A percentile compares a stretch with the other conserved stretches of the same genome.
phyloP scores from a whole-genome alignment of 1,140 invertebrate species.

The Chironomus striatipennis region DNA sequence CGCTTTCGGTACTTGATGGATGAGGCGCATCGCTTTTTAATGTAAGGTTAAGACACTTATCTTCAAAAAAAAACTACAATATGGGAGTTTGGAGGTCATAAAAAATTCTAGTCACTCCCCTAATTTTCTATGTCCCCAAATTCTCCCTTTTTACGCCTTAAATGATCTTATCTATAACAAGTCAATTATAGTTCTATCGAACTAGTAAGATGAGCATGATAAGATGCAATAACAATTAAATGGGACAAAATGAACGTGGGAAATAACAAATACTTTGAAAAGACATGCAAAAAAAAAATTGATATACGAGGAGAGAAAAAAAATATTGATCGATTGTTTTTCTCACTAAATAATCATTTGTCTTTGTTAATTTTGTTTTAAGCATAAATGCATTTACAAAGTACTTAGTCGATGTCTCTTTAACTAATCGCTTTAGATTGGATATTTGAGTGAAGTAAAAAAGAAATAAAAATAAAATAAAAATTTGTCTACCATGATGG shows the following conservation, averaged over 20 bases:
- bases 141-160: no score
- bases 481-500: conserved; percentile 16
- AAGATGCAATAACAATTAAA: background rate
- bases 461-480: background rate
- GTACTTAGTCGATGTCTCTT: background rate
- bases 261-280: background rate
- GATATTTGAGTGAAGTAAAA: background rate
- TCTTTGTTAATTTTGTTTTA: background rate
- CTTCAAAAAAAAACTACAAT: no score
- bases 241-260: background rate
- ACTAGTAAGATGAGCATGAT: background rate
- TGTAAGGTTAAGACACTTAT: no score
- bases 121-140: no score
- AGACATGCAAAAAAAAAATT: background rate
- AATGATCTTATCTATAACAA: background rate
- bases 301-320: background rate
- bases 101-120: background rate
- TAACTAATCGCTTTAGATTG: no score
- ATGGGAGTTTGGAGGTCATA: no score
- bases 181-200: background rate
- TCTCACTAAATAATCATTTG: background rate
- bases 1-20: background rate
- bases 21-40: background rate
- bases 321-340: conserved; percentile 14
- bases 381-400: conserved; percentile 3